A percentile compares a stretch with the other conserved stretches of the same genome.
These are phyloP conservation scores for Trichopria drosophilae DNA, from an alignment of 2,888 invertebrate genomes.

Conservation along the genomic window DNA sequence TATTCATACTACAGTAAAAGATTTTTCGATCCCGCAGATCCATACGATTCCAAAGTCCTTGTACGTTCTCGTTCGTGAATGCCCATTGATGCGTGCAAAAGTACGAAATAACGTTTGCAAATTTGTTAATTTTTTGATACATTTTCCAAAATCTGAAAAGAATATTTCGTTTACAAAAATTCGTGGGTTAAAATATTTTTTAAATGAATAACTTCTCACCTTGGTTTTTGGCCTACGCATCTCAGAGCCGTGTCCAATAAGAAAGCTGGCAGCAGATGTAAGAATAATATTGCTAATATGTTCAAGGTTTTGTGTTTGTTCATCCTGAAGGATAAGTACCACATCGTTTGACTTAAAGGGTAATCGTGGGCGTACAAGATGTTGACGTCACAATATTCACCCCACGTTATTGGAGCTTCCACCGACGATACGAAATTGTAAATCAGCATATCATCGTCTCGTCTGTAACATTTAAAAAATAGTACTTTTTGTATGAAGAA, in stretches of 20 bases:
- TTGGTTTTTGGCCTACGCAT: constrained; percentile 69
- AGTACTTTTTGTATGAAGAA: background rate
- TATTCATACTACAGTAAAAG: constrained; percentile 74
- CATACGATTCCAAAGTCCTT: constrained; percentile 64
- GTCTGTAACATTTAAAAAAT: constrained; percentile 33
- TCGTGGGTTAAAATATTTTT: background rate
- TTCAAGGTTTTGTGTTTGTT: constrained; percentile 63
- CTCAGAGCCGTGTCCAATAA: constrained; percentile 67
- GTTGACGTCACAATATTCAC: constrained; percentile 64
- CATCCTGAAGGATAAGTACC: constrained; percentile 66
- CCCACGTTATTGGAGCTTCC: constrained; percentile 81
- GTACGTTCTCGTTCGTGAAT: constrained; percentile 69
- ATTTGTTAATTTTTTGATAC: constrained; percentile 79
- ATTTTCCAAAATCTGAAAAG: constrained; percentile 72
- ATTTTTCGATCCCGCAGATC: constrained; percentile 60
- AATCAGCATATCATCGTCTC: constrained; percentile 63
- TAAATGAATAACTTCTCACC: constrained; percentile 56
- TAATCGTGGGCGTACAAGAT: constrained; percentile 60
- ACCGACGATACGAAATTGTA: constrained; percentile 86
- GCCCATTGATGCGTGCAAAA: constrained; percentile 76
- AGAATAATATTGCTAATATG: constrained; percentile 64
- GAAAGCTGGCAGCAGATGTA: constrained; percentile 74
- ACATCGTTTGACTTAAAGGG: constrained; percentile 63
- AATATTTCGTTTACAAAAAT: constrained; percentile 1
- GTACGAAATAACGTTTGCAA: constrained; percentile 71